Evolutionary conservation across 2,888 invertebrate genomes (phyloP).

Genomic region (Thymelicus lineola): DNA sequence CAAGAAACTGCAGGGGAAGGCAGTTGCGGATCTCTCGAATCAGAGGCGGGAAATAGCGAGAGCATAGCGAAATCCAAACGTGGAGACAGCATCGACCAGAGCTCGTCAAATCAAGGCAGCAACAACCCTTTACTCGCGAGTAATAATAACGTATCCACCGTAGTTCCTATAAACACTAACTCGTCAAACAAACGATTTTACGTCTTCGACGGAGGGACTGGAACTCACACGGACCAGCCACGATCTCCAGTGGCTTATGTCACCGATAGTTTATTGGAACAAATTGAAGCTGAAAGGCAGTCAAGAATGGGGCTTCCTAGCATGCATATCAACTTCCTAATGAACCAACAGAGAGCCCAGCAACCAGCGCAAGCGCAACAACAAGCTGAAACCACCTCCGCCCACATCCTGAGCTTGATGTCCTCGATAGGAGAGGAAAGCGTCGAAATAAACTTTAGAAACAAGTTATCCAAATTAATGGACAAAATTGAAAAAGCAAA

Average conservation of each 20-base stretch:
- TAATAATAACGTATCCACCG: conserved; percentile 75
- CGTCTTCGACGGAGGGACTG: conserved; percentile 78
- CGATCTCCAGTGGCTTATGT: conserved; percentile 78
- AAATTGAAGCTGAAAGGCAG: conserved; percentile 78
- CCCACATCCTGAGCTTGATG: conserved; percentile 74
- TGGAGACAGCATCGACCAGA: conserved; percentile 76
- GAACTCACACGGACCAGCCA: conserved; percentile 68
- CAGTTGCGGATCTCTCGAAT: conserved; percentile 80
- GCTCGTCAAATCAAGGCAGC: conserved; percentile 81
- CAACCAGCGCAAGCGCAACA: conserved; percentile 61
- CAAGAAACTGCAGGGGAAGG: conserved; percentile 76
- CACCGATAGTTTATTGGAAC: conserved; percentile 78
- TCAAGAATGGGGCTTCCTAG: conserved; percentile 79
- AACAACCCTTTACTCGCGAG: conserved; percentile 78
- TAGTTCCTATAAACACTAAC: conserved; percentile 77
- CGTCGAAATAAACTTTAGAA: conserved; percentile 81
- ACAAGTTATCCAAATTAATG: conserved; percentile 83
- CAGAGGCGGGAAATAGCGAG: conserved; percentile 74
- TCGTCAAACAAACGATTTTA: conserved; percentile 75
- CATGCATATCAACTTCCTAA: conserved; percentile 79
- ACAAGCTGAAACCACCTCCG: conserved; percentile 63
- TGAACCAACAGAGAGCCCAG: conserved; percentile 73
- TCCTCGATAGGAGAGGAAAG: conserved; percentile 84
- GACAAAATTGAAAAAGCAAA: conserved; percentile 83
- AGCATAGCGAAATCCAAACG: conserved; percentile 68